Percentiles rank a stretch among this genome's conserved stretches.
Conservation (phyloP, 2,888 invertebrate species). For the Apodemia zela region DNA sequence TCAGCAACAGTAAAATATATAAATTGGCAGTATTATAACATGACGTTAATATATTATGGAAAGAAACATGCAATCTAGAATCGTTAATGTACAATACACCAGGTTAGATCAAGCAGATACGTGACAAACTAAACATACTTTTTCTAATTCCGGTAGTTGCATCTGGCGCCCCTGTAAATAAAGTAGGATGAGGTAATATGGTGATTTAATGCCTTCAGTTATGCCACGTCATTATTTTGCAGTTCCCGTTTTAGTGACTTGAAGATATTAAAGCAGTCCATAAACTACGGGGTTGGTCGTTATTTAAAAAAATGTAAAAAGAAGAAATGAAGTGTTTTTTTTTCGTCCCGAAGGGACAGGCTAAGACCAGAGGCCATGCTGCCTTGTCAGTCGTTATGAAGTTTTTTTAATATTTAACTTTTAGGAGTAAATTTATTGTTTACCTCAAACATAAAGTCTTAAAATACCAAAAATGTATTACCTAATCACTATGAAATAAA, state of each 20-base stretch:
- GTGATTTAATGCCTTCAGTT: not conserved
- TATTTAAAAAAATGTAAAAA: no score
- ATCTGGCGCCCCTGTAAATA: conserved; percentile 54
- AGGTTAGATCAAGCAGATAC: conserved; percentile 16
- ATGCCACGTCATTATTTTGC: not conserved
- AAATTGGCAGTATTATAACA: not conserved
- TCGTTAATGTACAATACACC: not conserved
- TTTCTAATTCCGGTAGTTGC: conserved; percentile 54
- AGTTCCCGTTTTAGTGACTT: not conserved
- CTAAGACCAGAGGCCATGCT: no score
- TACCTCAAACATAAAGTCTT: no score
- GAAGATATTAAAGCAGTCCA: not conserved
- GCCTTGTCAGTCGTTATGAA: no score
- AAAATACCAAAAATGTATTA: no score
- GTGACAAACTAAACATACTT: conserved; percentile 48
- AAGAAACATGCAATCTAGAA: not conserved
- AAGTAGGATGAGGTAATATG: conserved; percentile 15
- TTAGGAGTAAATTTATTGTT: no score
- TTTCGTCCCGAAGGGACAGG: no score
- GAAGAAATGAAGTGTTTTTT: no score
- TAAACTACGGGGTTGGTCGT: no score
- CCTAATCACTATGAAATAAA: no score
- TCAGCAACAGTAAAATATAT: not conserved
- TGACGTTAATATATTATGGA: not conserved
- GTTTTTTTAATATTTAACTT: no score